A percentile compares a stretch with the other conserved stretches of the same genome.
Conservation (phyloP, 2,888 invertebrate genomes). For the Aproaerema taeniolella region DNA sequence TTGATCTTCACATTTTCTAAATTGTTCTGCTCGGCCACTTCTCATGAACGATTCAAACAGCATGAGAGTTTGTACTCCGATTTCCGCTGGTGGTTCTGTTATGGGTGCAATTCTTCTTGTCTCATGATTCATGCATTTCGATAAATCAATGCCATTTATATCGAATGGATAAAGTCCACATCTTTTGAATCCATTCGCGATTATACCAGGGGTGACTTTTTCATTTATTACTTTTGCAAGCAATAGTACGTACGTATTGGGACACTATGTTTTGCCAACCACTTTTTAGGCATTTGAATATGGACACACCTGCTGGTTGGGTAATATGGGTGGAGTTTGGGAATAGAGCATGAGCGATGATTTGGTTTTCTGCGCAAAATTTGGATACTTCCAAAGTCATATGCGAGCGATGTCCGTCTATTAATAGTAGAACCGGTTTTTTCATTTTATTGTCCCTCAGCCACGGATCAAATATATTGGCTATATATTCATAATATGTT, state of each 20-base stretch:
- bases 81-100: background rate
- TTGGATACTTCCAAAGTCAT: conserved; percentile 13
- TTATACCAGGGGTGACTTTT: background rate
- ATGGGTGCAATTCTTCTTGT: background rate
- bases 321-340: conserved; percentile 15
- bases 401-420: conserved; percentile 15
- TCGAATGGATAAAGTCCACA: too few relatives aligned
- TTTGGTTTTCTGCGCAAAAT: conserved; percentile 13
- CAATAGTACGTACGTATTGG: too few relatives aligned
- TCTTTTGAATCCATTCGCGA: background rate
- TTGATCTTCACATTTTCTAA: background rate
- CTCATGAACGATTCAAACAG: conserved; percentile 5
- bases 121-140: background rate
- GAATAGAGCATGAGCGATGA: conserved; percentile 12
- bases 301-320: conserved; percentile 15
- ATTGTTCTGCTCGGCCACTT: background rate
- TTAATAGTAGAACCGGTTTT: conserved; percentile 13
- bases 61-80: background rate
- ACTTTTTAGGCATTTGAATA: conserved; percentile 13
- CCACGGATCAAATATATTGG: background rate
- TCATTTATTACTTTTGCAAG: background rate
- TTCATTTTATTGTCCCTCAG: conserved; percentile 8
- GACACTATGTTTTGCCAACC: too few relatives aligned
- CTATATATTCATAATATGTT: background rate
- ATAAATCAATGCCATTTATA: background rate